Evolutionary conservation across 2,797 vertebrate genomes (phyloP).

Genomic region (Xenentodon cancila): DNA sequence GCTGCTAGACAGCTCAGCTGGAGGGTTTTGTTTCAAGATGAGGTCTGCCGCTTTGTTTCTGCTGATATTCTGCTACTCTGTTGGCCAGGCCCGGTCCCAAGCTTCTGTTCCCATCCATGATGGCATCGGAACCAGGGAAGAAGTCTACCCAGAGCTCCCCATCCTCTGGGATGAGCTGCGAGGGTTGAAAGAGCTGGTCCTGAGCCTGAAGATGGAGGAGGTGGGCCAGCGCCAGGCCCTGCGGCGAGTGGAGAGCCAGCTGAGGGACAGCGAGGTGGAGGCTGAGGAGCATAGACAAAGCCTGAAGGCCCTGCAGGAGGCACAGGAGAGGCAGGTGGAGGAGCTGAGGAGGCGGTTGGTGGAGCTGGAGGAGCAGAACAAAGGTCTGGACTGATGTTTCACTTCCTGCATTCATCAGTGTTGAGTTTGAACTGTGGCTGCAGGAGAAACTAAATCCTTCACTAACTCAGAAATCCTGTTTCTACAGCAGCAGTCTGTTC

Average conservation of each 20-base stretch:
- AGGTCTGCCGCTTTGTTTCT: constrained; percentile 19
- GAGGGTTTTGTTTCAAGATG: constrained; percentile 40
- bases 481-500: too few relatives aligned
- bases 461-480: too few relatives aligned
- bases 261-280: constrained; percentile 53
- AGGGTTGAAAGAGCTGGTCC: constrained; percentile 61
- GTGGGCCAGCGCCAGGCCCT: constrained; percentile 51
- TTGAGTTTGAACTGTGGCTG: neutral
- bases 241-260: constrained; percentile 51
- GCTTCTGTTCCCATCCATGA: neutral
- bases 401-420: too few relatives aligned
- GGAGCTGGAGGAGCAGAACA: constrained; percentile 38
- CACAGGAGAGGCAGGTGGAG: neutral
- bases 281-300: constrained; percentile 19
- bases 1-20: constrained; percentile 16
- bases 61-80: constrained; percentile 26
- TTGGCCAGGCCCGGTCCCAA: neutral
- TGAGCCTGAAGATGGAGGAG: constrained; percentile 49
- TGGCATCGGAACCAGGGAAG: neutral
- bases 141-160: rapidly evolving
- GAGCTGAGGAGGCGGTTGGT: constrained; percentile 31
- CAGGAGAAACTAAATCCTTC: neutral
- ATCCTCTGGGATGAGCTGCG: constrained; percentile 62
- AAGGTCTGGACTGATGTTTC: constrained; percentile 19
- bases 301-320: constrained; percentile 29